Evolutionary conservation across 1,140 invertebrate species (phyloP).

Genomic region (Cylas formicarius): DNA sequence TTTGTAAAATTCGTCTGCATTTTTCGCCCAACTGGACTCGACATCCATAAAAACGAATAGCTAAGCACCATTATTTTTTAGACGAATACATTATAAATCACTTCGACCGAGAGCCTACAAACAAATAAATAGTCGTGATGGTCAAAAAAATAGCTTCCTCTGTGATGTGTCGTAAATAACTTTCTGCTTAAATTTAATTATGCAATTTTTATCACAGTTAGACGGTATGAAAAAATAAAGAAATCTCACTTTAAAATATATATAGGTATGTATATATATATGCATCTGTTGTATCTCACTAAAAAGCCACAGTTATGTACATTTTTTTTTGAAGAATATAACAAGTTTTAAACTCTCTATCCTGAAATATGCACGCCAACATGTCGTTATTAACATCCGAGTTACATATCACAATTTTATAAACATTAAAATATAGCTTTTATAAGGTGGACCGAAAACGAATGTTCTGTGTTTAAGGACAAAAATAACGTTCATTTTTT

Average conservation of each 20-base stretch:
- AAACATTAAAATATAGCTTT: too few relatives aligned
- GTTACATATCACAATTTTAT: constrained; percentile 23
- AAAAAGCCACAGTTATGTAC: too few relatives aligned
- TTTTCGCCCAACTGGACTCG: too few relatives aligned
- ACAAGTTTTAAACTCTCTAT: too few relatives aligned
- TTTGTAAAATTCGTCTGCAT: too few relatives aligned
- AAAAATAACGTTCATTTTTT: constrained; percentile 11
- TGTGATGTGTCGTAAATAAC: constrained; percentile 15
- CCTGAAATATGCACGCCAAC: too few relatives aligned
- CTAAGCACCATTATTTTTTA: constrained; percentile 19
- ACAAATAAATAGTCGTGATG: constrained; percentile 12
- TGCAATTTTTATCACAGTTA: constrained; percentile 20
- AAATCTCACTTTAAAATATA: constrained; percentile 16
- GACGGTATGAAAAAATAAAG: constrained; percentile 20
- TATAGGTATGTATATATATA: too few relatives aligned
- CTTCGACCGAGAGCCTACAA: constrained; percentile 3
- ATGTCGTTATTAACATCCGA: too few relatives aligned
- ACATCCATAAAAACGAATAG: constrained; percentile 5
- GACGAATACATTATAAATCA: constrained; percentile 10
- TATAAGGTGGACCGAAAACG: too few relatives aligned
- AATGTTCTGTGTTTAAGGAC: constrained; percentile 10
- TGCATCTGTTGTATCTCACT: too few relatives aligned
- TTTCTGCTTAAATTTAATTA: constrained; percentile 16
- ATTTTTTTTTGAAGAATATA: too few relatives aligned
- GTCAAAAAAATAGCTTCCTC: constrained; percentile 13